phyloP scores from a whole-genome alignment of 30 jellyfish, hydroid and myxozoan genomes.

The Mastigias papua region DNA sequence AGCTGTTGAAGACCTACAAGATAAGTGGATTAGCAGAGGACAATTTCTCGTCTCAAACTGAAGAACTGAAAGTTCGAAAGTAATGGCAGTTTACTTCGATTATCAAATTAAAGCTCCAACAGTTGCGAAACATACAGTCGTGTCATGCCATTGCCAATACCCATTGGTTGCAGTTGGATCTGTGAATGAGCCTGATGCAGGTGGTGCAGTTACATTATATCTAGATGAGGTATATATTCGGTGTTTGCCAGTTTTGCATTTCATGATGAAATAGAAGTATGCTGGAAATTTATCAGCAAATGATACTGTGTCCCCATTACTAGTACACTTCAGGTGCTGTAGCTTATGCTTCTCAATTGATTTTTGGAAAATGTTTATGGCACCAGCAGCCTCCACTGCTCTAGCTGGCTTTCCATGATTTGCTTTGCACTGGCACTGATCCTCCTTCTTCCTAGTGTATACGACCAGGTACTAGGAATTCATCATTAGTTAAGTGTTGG shows the following conservation, averaged over 20 bases:
- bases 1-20: neutral
- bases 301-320: too few relatives aligned
- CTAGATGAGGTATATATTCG: conserved; percentile 88
- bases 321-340: too few relatives aligned
- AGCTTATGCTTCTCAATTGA: too few relatives aligned
- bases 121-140: conserved; percentile 58
- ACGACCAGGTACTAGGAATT: too few relatives aligned
- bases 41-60: neutral
- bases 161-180: conserved; percentile 94
- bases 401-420: too few relatives aligned
- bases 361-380: too few relatives aligned
- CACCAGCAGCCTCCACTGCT: too few relatives aligned
- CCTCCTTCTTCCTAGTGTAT: too few relatives aligned
- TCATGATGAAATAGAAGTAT: neutral
- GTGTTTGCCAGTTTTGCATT: neutral
- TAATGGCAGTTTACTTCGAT: conserved; percentile 97
- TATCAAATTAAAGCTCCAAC: conserved; percentile 79
- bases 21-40: neutral
- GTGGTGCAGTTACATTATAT: conserved; percentile 80
- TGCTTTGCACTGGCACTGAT: too few relatives aligned
- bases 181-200: conserved; percentile 68
- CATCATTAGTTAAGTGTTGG: too few relatives aligned
- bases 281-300: too few relatives aligned
- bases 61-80: neutral
- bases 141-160: conserved; percentile 85